Evolutionary conservation across 2,113 vertebrate species (phyloP).

Genomic region (Myrmophylax atrothorax): DNA sequence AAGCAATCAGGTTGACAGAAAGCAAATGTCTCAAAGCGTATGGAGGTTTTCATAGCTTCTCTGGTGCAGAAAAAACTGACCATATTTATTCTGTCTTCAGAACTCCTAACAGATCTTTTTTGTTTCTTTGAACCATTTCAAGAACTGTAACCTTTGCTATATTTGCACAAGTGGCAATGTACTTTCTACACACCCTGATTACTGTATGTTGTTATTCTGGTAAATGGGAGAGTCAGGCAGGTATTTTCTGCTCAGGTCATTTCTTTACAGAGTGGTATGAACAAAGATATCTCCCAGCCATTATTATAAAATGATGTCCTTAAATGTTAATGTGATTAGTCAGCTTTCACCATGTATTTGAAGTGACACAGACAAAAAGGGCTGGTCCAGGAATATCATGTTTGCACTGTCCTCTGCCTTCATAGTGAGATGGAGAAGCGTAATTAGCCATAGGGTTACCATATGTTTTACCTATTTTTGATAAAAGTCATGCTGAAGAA

Average conservation of each 20-base stretch:
- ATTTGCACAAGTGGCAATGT: background rate
- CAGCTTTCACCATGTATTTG: conserved; percentile 7
- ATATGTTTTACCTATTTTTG: background rate
- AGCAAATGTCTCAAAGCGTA: background rate
- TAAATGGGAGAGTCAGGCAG: background rate
- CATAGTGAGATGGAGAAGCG: background rate
- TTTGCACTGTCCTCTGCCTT: background rate
- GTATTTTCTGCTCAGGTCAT: background rate
- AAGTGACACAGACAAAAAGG: background rate
- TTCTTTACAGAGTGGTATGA: background rate
- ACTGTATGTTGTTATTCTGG: background rate
- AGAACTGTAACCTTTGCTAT: background rate
- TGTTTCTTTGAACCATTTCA: background rate
- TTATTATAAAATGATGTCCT: background rate
- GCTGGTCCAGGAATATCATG: background rate
- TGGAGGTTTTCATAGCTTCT: background rate
- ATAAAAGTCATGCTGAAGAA: background rate
- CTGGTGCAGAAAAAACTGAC: background rate
- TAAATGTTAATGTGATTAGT: background rate
- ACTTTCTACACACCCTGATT: background rate
- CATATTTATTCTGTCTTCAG: background rate
- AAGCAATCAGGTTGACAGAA: background rate
- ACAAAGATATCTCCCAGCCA: background rate
- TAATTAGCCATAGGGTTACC: background rate
- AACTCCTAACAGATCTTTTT: background rate